These are phyloP conservation scores for Limnephilus lunatus DNA, from an alignment of 2,888 invertebrate genomes.

Conservation along the genomic window DNA sequence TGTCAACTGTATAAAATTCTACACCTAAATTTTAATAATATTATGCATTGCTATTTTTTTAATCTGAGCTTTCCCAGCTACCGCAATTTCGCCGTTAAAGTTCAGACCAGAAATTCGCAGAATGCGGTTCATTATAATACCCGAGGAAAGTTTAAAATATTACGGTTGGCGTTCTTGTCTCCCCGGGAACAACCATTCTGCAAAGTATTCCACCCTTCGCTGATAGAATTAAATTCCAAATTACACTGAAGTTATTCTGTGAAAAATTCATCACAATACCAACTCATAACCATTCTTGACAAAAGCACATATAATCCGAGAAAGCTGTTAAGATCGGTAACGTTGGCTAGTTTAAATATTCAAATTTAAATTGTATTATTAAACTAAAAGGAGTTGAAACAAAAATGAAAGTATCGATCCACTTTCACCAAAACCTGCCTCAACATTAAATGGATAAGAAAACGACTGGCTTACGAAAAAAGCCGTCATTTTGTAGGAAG, in stretches of 20 bases:
- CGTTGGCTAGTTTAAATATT: background rate
- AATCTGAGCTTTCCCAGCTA: background rate
- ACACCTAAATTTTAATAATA: background rate
- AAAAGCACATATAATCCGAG: background rate
- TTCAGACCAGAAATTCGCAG: background rate
- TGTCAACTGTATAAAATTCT: background rate
- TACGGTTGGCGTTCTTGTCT: background rate
- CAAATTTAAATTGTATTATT: background rate
- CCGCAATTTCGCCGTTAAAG: background rate
- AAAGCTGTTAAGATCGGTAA: background rate
- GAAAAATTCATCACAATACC: background rate
- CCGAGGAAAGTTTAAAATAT: background rate
- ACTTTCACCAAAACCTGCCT: background rate
- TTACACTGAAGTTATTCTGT: background rate
- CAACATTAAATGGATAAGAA: background rate
- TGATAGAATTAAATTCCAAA: background rate
- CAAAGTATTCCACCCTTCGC: background rate
- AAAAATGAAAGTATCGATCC: background rate
- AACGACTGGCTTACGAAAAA: background rate
- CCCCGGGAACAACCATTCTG: no score
- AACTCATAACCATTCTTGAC: background rate
- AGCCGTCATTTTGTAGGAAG: background rate
- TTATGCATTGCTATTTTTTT: background rate
- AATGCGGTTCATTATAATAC: background rate
- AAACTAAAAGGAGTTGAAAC: background rate